Evolutionary conservation across 1,140 invertebrate genomes (phyloP), one percentile per base, ranked within the genome.

Genomic region (Macrosteles quadrilineatus): DNA sequence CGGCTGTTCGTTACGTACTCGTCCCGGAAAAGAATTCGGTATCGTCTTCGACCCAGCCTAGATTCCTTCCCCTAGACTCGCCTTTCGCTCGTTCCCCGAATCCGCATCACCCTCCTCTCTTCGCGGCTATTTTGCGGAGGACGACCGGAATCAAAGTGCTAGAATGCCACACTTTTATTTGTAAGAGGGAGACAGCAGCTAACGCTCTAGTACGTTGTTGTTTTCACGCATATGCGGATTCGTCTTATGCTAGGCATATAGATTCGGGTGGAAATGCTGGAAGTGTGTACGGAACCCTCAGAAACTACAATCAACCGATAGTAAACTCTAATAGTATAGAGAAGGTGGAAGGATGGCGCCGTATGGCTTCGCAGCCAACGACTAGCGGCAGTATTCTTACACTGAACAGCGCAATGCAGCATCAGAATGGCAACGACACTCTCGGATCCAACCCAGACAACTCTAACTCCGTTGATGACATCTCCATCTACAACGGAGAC

Each of bases 151-250:
- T 98, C 73, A 99, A 98, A 83, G 96, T 99, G 17, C 85, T 99
- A 12, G 98, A 99, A 83, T 99, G 98, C 85, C 97, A 99, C 83
- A 96, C 96, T 29, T 99, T 99, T 81, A 96, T 99, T 75, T 98
- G 97, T 82, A 97, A 96, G 76, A 87, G 94, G 53, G 95, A 97
- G 81, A 93, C 95, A 79, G 95, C 95, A 4, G 95, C 95, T 36
- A 97, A 97, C 78, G 95, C 95, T 68, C 84, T 97, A 76, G 95
- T 97, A 40, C 84, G 94, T 72, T 97, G 95, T 81, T 97, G 95
- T 82, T 97, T 97, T 80, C 95, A 97, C 81, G 93, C 95, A 23
- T 97, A 97, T 80, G 95, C 95, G 0, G 95, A 97, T 81, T 95
- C 92, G 72, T 94, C 92, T 68, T 96, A 96, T 78, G 95, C 93